Base-by-base conservation (phyloP, 2,113 vertebrate genomes). In the Melierax canorus region DNA sequence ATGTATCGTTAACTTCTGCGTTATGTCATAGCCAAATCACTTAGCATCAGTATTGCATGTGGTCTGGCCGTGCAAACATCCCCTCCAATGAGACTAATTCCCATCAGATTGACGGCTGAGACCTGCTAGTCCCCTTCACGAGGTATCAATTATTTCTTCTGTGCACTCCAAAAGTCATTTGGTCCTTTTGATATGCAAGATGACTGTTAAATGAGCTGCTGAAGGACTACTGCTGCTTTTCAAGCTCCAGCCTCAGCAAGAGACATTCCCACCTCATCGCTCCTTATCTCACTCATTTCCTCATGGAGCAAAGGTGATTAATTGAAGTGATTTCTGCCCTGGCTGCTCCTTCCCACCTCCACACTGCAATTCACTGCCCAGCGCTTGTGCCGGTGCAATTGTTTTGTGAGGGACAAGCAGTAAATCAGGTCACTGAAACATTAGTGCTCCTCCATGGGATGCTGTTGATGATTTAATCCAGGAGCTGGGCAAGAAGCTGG, bases 1-100 rank as follows among this genome's bases (percentile, higher is more conserved):
- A 91, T 34, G 34, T 34, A 62, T 92, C 6, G 0, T 75, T 89
- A 91, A 67, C 51, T 91, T 87, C 56, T 91, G 72, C 63, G 13
- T 84, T 71, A 39, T 62, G 66, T 89, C 73, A 34, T 58, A 68
- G 66, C 30, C 64, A 87, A 88, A 87, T 89, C 73, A 79, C 68
- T 85, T 59, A 72, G 68, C 43, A 85, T 46, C 80, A 48, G 45
- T 39, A 45, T 7, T 55, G 41, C 30, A 23, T 72, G 2, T 43
- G 56, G 38, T 64, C 56, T 67, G 77, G 64, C 76, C 46, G 89
- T 67, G 53, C 63, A 95, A 69, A 88, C 46, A 53, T 83, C 88
- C 16, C 69, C 45, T 96, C 71, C 94, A 86, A 83, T 83, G 71
- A 95, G 41, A 39, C 45, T 95, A 94, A 96, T 94, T 94, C 92